Percentiles rank a stretch among this genome's conserved stretches.
phyloP scores from a whole-genome alignment of 1,140 invertebrate genomes.

The Trachelipus rathkii region DNA sequence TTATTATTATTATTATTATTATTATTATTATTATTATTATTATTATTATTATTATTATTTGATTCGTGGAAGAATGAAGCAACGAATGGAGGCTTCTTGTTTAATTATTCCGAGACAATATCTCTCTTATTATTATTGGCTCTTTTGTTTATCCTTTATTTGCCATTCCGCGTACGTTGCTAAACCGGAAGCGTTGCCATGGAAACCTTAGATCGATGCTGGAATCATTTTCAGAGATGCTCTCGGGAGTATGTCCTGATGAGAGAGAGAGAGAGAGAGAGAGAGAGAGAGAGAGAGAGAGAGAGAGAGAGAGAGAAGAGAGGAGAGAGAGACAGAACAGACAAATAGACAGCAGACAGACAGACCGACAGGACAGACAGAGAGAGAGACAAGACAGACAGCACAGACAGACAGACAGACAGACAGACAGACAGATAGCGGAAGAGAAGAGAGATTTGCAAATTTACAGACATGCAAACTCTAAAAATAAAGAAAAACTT shows the following conservation, averaged over 20 bases:
- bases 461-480: too few species aligned
- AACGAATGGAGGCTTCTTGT: background rate
- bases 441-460: background rate
- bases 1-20: background rate
- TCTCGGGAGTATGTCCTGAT: background rate
- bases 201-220: background rate
- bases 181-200: background rate
- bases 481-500: too few species aligned
- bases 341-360: too few species aligned
- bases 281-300: conserved; percentile 11
- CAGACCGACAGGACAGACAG: background rate
- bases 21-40: background rate
- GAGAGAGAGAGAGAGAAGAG: background rate
- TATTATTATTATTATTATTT: background rate
- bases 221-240: background rate
- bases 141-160: background rate
- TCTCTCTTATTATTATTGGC: background rate
- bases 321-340: background rate
- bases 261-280: conserved; percentile 11
- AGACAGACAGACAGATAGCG: background rate
- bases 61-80: background rate
- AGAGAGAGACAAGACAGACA: background rate
- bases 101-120: background rate
- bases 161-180: background rate
- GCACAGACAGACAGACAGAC: background rate